Evolutionary conservation across 2,888 invertebrate genomes (phyloP), one percentile per base, ranked within the genome.

Genomic region (Drosophila neonasuta): DNA sequence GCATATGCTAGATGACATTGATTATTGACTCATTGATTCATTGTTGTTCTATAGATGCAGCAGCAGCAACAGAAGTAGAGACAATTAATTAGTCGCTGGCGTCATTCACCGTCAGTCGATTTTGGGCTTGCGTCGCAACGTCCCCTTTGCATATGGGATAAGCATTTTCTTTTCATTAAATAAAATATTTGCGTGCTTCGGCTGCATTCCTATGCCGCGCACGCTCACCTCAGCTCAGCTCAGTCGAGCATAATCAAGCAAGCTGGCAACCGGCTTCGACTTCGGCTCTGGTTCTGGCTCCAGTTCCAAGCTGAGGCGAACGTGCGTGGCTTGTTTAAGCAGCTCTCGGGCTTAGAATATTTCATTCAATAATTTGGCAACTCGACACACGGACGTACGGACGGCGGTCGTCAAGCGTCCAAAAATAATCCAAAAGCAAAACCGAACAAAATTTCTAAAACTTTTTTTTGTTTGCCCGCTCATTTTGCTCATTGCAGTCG

Each of bases 281-380:
- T 24, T 24, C 24, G 24, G 24, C 24, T 24, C 24, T 24, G 24
- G 24, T 24, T 36, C 36, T n/a, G 42, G 30, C 67, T 56, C 58
- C 15, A 45, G 46, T 57, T 51, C 48, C 46, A 55, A 55, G 34
- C 48, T 41, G 32, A 45, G 15, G 29, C 39, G 63, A 32, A 86
- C 86, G 85, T 85, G 85, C 73, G 44, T 60, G 46, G 76, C 45
- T 30, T 83, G 41, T 49, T 68, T 58, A 77, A 84, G 71, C 76
- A 72, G 67, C 51, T 11, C 48, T 24, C 24, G 24, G 50, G 68
- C 61, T 75, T 75, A 75, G 79, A 81, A 84, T 77, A 69, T 51
- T 86, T 84, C 86, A 85, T 86, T 86, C 86, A 85, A 79, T 75
- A 84, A 74, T 77, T 84, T 76, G 74, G 84, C 79, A 74, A 80